Base-by-base conservation (phyloP, 2,888 invertebrate genomes). In the Tipula lateralis region DNA sequence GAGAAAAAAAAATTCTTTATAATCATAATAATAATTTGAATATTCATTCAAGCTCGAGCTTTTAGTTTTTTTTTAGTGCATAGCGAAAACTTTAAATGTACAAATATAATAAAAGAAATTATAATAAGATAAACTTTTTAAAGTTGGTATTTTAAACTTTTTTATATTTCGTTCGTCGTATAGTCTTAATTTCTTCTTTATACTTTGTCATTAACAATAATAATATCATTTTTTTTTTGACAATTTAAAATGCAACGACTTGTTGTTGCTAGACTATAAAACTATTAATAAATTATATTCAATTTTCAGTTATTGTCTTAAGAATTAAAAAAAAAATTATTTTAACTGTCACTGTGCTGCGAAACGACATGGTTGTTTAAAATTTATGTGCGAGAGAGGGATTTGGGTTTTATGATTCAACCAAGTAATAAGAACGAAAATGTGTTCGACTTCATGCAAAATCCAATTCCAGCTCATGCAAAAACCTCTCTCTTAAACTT, bases 161-260 rank as follows among this genome's bases (percentile, higher is more conserved):
- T 66, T 44, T 50, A 19, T 50, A n/a, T n/a, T n/a, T n/a, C n/a
- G n/a, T 44, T n/a, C n/a, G 39, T 50, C 44, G 4, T 50, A 66
- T 24, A 24, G 19, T 66, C 24, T 9, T 24, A 24, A 66, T 24
- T 19, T 66, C 66, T 19, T 66, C 66, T 66, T 12, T 50, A 24
- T 66, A 66, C 66, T 66, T 66, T 66, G 66, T 66, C 66, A 66
- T 66, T 66, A 66, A 66, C 66, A 66, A 24, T 66, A 66, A 66
- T 66, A 66, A 66, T 66, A 24, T 66, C 19, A 66, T 24, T 24
- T 24, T 66, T 13, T 39, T 39, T 12, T 66, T 19, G 24, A 66
- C 66, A 66, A 66, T 66, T 24, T 66, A 24, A 66, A 66, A 66
- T 24, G 3, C 66, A 66, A 66, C 66, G 24, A 66, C 66, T 9